Base-by-base conservation (phyloP, 2,888 invertebrate genomes). In the Sesia bembeciformis region DNA sequence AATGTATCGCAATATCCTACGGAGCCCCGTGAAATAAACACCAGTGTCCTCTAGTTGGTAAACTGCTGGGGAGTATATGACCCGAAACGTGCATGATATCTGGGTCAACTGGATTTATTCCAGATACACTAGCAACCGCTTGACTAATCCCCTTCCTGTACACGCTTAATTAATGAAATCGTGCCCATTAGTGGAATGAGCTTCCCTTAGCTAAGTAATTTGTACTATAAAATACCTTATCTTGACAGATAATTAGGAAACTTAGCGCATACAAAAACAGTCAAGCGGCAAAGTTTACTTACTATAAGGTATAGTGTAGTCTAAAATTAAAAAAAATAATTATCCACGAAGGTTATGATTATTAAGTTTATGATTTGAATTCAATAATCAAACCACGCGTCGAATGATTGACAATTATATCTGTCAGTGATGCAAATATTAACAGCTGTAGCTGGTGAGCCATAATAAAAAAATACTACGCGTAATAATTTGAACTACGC, bases 31-130 rank as follows among this genome's bases (percentile, higher is more conserved):
- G 23, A 46, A 46, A 46, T 46, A 46, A 8, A 8, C 46, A 46
- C 46, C 8, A 46, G 51, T 40, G 39, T 49, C 50, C 7, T 39
- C 54, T 55, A 62, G 56, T 55, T 61, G 59, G 56, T 55, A 61
- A 56, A 63, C 56, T 53, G 46, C 23, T 46, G 8, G 39, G 39
- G 50, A 54, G 46, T 52, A 49, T 56, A 51, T 51, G 54, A 51
- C 57, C 59, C 53, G 52, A 46, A 50, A 8, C 55, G 40, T 43
- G 23, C 42, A 52, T 53, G 50, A 40, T 40, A 65, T 62, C 50
- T 61, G 57, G 65, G 67, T 67, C 65, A 68, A 62, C 63, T 68
- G 63, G 68, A 69, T 70, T 68, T 66, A 66, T 65, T 66, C 72
- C 68, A 62, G 62, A 67, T 60, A 59, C 53, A 54, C 57, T 57